These are phyloP conservation scores for Hermaeophaga mercurialis DNA, from an alignment of 2,888 invertebrate species.

Conservation along the genomic window DNA sequence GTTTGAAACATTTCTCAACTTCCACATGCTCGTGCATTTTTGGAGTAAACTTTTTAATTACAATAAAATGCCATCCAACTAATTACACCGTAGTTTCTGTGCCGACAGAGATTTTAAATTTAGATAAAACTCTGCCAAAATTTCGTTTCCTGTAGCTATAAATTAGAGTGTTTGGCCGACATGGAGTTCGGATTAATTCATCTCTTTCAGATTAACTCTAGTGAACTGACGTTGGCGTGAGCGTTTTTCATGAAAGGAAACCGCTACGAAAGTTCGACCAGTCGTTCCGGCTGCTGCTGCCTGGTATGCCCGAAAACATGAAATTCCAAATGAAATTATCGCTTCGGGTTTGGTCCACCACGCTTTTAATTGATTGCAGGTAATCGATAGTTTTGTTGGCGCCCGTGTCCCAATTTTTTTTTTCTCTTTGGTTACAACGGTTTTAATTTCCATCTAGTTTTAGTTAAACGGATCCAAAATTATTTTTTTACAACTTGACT, in stretches of 20 bases:
- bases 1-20: constrained; percentile 24
- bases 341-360: constrained; percentile 28
- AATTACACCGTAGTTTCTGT: constrained; percentile 55
- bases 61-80: constrained; percentile 56
- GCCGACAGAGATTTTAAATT: constrained; percentile 58
- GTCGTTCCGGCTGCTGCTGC: background rate
- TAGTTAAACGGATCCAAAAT: background rate
- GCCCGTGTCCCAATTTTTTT: constrained; percentile 13
- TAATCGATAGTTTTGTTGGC: constrained; percentile 27
- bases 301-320: constrained; percentile 33
- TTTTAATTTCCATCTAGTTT: background rate
- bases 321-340: constrained; percentile 43
- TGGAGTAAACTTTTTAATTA: constrained; percentile 55
- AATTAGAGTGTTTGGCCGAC: constrained; percentile 57
- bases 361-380: constrained; percentile 29
- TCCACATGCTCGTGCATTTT: constrained; percentile 45
- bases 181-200: constrained; percentile 59
- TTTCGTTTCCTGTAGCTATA: constrained; percentile 57
- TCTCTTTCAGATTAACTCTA: constrained; percentile 58
- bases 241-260: constrained; percentile 41
- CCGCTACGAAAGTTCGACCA: constrained; percentile 32
- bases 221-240: constrained; percentile 56
- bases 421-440: background rate
- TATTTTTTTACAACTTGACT: no score
- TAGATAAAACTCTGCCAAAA: constrained; percentile 60